Base-by-base conservation (phyloP, 2,888 invertebrate species). In the Parochlus steinenii region DNA sequence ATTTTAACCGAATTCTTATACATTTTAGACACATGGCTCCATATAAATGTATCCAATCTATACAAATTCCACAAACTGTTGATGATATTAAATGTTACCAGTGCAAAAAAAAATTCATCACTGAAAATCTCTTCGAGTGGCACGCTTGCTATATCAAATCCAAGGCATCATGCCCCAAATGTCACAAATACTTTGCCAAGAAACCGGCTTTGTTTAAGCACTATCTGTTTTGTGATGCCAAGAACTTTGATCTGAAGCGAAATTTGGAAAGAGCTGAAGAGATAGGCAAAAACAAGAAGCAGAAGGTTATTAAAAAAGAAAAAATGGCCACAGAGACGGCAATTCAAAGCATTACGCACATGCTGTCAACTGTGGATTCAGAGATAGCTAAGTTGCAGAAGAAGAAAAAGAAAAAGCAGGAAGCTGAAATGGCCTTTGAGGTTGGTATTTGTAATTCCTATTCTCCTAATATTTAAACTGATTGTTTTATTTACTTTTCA, bases 91-190 rank as follows among this genome's bases (percentile, higher is more conserved):
- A 49, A 39, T 58, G 57, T 38, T 51, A 50, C 4, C 45, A 50
- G 33, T 58, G 58, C 43, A 50, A 46, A 25, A 44, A 47, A 19
- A 47, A 51, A 6, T 58, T 52, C 44, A 41, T 48, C 30, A 59
- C 58, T 4, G 53, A 55, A 40, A 57, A 48, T 40, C 47, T 58
- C 7, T 58, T 54, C 33, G 55, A 56, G 35, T 55, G 50, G 38
- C 58, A 58, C 44, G 42, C 47, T 2, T 58, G 58, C 44, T 52
- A 57, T 15, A 44, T 55, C 8, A 48, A 46, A 27, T 48, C 51
- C 11, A 35, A 37, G 31, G 48, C 47, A 32, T 46, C 46, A 26
- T 58, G 58, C 42, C 52, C 52, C 8, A 53, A 56, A 19, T 58
- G 58, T 42, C 51, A 47, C 40, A 47, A 49, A 10, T 20, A 19